These are phyloP conservation scores for Agrenia bidenticulata DNA, from an alignment of 2,888 invertebrate genomes.

Conservation along the genomic window DNA sequence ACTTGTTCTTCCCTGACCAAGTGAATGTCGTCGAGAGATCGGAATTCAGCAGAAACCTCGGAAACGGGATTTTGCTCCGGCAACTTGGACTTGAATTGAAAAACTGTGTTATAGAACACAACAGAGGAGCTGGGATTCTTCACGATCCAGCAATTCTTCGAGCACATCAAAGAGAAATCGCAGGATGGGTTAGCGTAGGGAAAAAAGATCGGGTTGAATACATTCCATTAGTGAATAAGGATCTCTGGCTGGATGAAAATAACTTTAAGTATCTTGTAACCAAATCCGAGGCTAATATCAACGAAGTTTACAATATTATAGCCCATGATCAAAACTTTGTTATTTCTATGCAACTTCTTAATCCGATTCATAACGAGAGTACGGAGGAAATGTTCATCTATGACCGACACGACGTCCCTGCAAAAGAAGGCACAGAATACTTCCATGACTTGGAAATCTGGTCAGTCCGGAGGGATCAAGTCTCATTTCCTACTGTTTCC, in stretches of 20 bases:
- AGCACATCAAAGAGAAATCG: constrained; percentile 82
- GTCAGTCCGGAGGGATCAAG: constrained; percentile 78
- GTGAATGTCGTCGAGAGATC: constrained; percentile 80
- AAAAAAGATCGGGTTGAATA: constrained; percentile 73
- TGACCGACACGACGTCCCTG: constrained; percentile 68
- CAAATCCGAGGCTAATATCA: constrained; percentile 61
- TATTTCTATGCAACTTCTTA: constrained; percentile 83
- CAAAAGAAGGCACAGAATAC: constrained; percentile 46
- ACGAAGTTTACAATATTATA: constrained; percentile 42
- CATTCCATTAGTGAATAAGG: constrained; percentile 66
- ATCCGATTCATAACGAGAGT: constrained; percentile 84
- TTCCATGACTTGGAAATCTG: constrained; percentile 62
- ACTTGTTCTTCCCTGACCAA: constrained; percentile 82
- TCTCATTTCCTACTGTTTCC: constrained; percentile 86
- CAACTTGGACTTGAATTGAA: constrained; percentile 80
- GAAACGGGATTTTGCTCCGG: constrained; percentile 86
- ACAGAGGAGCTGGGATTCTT: constrained; percentile 81
- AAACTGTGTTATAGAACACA: constrained; percentile 77
- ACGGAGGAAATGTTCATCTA: constrained; percentile 79
- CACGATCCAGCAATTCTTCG: constrained; percentile 87
- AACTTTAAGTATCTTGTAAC: constrained; percentile 80
- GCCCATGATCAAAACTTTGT: constrained; percentile 71
- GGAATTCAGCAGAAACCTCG: constrained; percentile 78
- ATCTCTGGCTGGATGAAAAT: constrained; percentile 68
- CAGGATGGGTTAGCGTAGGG: constrained; percentile 81